Evolutionary conservation across 2,113 vertebrate species (phyloP).

Genomic region (Entelurus aequoreus): DNA sequence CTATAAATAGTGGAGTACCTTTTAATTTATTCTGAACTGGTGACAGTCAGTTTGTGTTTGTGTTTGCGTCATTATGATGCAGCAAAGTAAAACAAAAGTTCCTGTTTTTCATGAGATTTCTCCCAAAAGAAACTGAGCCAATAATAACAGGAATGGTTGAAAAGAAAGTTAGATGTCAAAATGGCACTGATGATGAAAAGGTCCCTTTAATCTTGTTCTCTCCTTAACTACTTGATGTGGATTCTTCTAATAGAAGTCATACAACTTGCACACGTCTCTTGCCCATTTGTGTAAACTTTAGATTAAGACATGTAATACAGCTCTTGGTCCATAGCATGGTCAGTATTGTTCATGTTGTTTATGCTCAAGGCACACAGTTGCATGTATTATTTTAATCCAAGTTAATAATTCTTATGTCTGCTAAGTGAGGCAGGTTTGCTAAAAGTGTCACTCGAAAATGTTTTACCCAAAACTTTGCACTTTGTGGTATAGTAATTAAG

Average conservation of each 20-base stretch:
- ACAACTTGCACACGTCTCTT: neutral
- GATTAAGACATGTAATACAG: too few species aligned
- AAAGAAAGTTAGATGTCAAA: neutral
- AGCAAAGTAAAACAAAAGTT: neutral
- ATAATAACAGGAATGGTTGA: neutral
- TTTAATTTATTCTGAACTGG: conserved; percentile 12
- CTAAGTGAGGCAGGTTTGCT: too few species aligned
- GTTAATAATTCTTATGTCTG: too few species aligned
- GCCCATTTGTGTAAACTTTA: neutral
- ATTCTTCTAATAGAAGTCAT: neutral
- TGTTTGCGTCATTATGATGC: neutral
- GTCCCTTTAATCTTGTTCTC: neutral
- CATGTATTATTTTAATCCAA: too few species aligned
- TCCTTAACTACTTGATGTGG: neutral
- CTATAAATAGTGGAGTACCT: conserved; percentile 30
- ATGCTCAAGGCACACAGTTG: too few species aligned
- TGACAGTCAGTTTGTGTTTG: neutral
- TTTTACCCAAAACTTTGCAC: too few species aligned
- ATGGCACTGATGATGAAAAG: neutral
- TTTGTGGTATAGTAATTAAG: too few species aligned
- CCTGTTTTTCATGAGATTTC: neutral
- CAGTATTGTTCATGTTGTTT: too few species aligned
- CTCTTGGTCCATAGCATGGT: too few species aligned
- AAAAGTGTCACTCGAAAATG: too few species aligned
- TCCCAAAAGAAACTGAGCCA: neutral